Conservation (phyloP, 1,140 invertebrate species). For the Periplaneta americana region DNA sequence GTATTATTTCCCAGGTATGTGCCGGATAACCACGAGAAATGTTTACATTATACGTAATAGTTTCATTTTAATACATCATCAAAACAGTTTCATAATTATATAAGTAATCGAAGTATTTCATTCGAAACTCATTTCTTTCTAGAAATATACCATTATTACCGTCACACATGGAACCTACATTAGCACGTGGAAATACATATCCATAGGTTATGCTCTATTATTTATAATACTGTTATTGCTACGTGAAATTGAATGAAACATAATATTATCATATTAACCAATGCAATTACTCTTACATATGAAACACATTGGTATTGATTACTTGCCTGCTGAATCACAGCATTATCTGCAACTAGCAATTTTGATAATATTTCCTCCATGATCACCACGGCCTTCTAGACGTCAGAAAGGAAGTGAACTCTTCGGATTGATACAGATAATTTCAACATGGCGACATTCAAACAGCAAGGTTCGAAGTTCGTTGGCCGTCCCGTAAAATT, state of each 20-base stretch:
- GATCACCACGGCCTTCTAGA: background rate
- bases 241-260: background rate
- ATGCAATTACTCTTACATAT: background rate
- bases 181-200: background rate
- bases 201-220: background rate
- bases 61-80: too few relatives aligned
- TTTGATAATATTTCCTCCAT: conserved; percentile 49
- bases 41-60: too few relatives aligned
- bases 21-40: too few relatives aligned
- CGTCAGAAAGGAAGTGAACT: too few relatives aligned
- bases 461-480: too few relatives aligned
- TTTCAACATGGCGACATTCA: too few relatives aligned
- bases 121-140: too few relatives aligned
- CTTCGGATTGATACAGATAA: too few relatives aligned
- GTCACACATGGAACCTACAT: background rate
- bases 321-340: conserved; percentile 47
- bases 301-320: background rate
- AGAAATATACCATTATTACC: background rate
- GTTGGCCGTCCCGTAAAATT: too few relatives aligned
- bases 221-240: background rate
- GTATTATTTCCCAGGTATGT: too few relatives aligned
- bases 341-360: conserved; percentile 44
- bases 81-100: too few relatives aligned
- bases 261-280: background rate
- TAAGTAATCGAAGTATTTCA: too few relatives aligned